Evolutionary conservation across 1,140 invertebrate species (phyloP).

Genomic region (Leptinotarsa defecta): DNA sequence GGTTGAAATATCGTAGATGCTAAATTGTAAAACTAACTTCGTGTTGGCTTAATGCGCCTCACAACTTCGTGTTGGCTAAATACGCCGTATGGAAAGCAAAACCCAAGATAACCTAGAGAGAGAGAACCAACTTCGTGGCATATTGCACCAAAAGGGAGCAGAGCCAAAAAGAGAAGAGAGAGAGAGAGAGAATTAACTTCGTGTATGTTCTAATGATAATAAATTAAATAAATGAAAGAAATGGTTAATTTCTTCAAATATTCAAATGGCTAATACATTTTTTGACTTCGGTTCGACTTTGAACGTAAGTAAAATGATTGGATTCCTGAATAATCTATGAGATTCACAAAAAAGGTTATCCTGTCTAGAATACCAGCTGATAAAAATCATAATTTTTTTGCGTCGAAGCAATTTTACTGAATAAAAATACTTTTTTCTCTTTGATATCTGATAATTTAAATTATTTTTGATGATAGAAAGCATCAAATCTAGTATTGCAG

Average conservation of each 20-base stretch:
- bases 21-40: too few relatives aligned
- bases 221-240: constrained; percentile 34
- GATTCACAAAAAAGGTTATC: not conserved
- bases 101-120: too few relatives aligned
- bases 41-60: too few relatives aligned
- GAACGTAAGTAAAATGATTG: constrained; percentile 63
- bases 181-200: not conserved
- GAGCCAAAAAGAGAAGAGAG: too few relatives aligned
- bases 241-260: constrained; percentile 48
- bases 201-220: not conserved
- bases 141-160: too few relatives aligned
- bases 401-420: not conserved
- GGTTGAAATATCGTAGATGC: too few relatives aligned
- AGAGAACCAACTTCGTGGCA: too few relatives aligned
- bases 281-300: constrained; percentile 76
- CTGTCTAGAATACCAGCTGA: not conserved
- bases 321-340: not conserved
- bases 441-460: not conserved
- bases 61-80: too few relatives aligned
- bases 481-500: not conserved
- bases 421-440: not conserved
- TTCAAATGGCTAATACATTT: constrained; percentile 83
- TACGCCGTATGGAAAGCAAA: too few relatives aligned
- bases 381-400: constrained; percentile 1
- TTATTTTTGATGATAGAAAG: not conserved